Conservation (phyloP, 1,140 invertebrate genomes). For the Drosophila parvula region DNA sequence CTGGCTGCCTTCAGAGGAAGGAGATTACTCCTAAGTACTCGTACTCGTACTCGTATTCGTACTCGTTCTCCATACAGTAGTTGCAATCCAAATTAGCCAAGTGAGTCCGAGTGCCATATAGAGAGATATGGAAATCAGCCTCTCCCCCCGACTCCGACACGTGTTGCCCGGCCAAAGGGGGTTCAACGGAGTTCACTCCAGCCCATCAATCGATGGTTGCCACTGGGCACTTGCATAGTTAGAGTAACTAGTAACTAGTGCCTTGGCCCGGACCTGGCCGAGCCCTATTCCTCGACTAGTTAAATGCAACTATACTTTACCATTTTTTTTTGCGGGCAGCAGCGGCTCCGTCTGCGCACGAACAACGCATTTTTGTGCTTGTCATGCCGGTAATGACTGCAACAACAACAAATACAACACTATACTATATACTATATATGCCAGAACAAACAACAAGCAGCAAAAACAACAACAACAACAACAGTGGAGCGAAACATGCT, state of each 20-base stretch:
- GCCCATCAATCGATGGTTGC: conserved; percentile 68
- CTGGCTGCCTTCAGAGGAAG: conserved; percentile 46
- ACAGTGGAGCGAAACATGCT: conserved; percentile 57
- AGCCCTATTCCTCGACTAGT: conserved; percentile 66
- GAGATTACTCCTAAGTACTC: conserved; percentile 30
- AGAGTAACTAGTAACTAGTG: conserved; percentile 35
- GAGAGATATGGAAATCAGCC: conserved; percentile 73
- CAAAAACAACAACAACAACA: conserved; percentile 44
- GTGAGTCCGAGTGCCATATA: conserved; percentile 47
- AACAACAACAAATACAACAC: conserved; percentile 45
- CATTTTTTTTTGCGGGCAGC: conserved; percentile 52
- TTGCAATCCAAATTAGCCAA: conserved; percentile 37
- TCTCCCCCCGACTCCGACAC: conserved; percentile 59
- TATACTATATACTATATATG: conserved; percentile 17
- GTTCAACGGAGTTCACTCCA: conserved; percentile 68
- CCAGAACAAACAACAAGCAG: conserved; percentile 44
- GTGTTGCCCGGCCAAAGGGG: conserved; percentile 47
- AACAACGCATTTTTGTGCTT: conserved; percentile 81
- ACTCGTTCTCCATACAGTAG: no score
- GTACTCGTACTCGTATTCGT: not conserved
- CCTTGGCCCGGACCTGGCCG: conserved; percentile 14
- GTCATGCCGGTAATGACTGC: conserved; percentile 82
- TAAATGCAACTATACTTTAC: conserved; percentile 67
- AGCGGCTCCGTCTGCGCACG: conserved; percentile 62
- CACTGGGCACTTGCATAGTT: conserved; percentile 35